Base-by-base conservation (phyloP, 2,888 invertebrate species). In the Synergus laeviventris region DNA sequence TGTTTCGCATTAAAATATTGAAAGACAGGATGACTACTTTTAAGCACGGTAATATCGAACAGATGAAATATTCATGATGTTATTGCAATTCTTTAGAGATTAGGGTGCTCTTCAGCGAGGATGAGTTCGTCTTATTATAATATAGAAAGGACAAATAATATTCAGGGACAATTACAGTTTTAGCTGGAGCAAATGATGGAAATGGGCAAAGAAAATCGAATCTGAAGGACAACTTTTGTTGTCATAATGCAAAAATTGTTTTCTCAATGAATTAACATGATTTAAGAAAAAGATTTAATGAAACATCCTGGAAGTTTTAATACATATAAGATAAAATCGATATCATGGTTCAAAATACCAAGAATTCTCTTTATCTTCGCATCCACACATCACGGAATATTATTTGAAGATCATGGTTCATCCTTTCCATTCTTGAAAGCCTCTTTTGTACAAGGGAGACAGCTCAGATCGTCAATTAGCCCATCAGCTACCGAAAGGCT, bases 401-500 rank as follows among this genome's bases (percentile, higher is more conserved):
- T 81, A 81, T 79, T 78, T 78, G 80, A 81, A 81, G 80, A 81
- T 81, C 81, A 79, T 78, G 78, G 79, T 79, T 78, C 77, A 78
- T 78, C 78, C 54, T 78, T 77, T 76, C 73, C 73, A 76, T 78
- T 81, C 82, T 77, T 81, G 84, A 83, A 84, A 86, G 86, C 81
- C 80, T 74, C 84, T 82, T 87, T 86, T 86, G 85, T 86, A 82
- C 84, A 82, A 77, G 83, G 83, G 84, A 84, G 84, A 84, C 85
- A 86, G 86, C 83, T 85, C 83, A 85, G 84, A 82, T 85, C 86
- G 89, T 87, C 66, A 89, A 90, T 90, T 89, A 89, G 88, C 87
- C 86, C 88, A 88, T 89, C 89, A 86, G 89, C 90, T 90, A 90
- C 90, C 87, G 90, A 87, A 87, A 86, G 86, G 87, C 88, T 85